Evolutionary conservation across 2,888 invertebrate genomes (phyloP).

Genomic region (Brenthis daphne): DNA sequence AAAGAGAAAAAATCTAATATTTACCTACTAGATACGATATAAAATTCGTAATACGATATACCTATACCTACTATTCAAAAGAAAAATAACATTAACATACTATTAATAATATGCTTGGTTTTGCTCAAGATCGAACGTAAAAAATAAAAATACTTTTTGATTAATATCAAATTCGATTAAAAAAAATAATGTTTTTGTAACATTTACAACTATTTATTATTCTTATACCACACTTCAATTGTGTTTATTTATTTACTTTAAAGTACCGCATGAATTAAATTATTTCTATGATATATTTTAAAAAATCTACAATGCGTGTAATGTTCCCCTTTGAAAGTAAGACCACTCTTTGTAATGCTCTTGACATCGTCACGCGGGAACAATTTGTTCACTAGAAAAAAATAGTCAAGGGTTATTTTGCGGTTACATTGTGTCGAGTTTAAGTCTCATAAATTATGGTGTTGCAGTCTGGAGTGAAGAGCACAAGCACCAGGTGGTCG

Average conservation of each 20-base stretch:
- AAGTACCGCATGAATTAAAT: conserved; percentile 9
- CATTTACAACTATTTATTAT: too few relatives aligned
- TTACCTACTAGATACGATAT: background rate
- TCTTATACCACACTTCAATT: conserved; percentile 6
- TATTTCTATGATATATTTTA: background rate
- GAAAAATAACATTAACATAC: too few relatives aligned
- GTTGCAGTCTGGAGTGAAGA: conserved; percentile 61
- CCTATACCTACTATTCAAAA: too few relatives aligned
- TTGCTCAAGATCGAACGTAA: too few relatives aligned
- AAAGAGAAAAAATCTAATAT: background rate
- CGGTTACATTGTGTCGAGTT: conserved; percentile 69
- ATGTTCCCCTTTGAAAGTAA: conserved; percentile 34
- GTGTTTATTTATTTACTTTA: conserved; percentile 12
- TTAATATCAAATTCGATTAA: too few relatives aligned
- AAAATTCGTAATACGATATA: background rate
- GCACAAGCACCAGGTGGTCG: conserved; percentile 74
- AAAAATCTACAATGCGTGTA: conserved; percentile 40
- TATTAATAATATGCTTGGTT: too few relatives aligned
- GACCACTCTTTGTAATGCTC: conserved; percentile 42
- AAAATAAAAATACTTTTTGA: too few relatives aligned
- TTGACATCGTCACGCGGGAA: conserved; percentile 55
- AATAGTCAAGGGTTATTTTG: conserved; percentile 77
- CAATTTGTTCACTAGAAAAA: conserved; percentile 64
- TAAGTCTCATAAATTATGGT: conserved; percentile 70
- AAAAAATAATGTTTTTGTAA: too few relatives aligned